Evolutionary conservation across 1,140 invertebrate genomes (phyloP).

Genomic region (Colletes gigas): DNA sequence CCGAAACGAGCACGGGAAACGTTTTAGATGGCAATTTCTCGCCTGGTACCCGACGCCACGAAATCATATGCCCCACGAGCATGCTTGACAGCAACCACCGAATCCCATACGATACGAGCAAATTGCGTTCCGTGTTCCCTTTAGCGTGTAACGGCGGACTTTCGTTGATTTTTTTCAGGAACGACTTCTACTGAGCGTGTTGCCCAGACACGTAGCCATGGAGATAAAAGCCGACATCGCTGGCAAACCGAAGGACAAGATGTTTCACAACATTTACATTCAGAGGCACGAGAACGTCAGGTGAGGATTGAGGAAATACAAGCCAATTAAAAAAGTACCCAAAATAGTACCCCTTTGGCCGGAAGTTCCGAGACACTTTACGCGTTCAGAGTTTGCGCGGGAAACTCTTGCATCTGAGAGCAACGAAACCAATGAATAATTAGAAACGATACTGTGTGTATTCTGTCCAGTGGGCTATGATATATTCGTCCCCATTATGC

Average conservation of each 20-base stretch:
- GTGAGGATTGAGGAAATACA: slow-evolving; percentile 78
- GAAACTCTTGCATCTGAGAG: background rate
- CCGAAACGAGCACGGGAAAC: background rate
- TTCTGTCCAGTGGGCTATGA: no score
- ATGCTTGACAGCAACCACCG: background rate
- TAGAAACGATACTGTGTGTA: background rate
- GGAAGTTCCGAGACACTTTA: no score
- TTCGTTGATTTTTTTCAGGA: slow-evolving; percentile 85
- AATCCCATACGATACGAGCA: background rate
- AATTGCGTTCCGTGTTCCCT: slow-evolving; percentile 23
- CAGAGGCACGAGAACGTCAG: slow-evolving; percentile 97
- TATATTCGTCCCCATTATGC: background rate
- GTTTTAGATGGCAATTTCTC: background rate
- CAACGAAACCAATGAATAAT: background rate
- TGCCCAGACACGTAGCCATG: slow-evolving; percentile 97
- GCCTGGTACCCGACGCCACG: background rate
- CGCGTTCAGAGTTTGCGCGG: no score
- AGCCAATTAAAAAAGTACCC: background rate
- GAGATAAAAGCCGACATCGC: slow-evolving; percentile 99
- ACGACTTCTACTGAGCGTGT: slow-evolving; percentile 93
- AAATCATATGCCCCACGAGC: background rate
- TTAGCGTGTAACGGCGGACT: slow-evolving; percentile 14
- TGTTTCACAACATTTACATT: slow-evolving; percentile 99
- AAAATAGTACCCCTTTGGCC: no score
- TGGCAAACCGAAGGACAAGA: slow-evolving; percentile 93